A percentile compares a stretch with the other conserved stretches of the same genome.
phyloP scores from a whole-genome alignment of 1,140 invertebrate species.

The Sycophila sp. region DNA sequence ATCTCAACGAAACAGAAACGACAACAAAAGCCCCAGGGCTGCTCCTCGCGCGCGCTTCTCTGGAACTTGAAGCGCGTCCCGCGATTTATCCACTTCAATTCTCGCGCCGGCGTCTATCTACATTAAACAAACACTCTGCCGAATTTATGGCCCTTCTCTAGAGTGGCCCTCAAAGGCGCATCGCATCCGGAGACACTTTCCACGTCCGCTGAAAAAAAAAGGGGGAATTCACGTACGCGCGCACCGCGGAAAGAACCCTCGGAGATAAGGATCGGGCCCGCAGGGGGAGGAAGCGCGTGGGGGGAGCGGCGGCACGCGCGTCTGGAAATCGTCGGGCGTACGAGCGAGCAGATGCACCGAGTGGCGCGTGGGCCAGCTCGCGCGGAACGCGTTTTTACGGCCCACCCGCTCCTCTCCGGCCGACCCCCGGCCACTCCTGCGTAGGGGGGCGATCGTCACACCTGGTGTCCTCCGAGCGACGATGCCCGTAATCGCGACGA shows the following conservation, averaged over 20 bases:
- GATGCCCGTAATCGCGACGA: constrained; percentile 1
- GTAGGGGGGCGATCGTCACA: neutral
- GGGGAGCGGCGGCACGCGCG: neutral
- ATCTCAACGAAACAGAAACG: no score
- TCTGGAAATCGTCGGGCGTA: neutral
- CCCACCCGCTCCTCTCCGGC: neutral
- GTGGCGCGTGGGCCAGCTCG: constrained; percentile 43
- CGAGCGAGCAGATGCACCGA: constrained; percentile 40
- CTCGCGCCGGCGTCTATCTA: no score
- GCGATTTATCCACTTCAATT: no score
- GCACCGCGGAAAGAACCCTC: neutral
- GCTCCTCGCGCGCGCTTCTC: no score
- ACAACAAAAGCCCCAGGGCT: no score
- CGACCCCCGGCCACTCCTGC: neutral
- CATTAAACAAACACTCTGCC: no score
- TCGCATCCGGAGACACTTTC: no score
- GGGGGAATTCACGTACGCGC: no score
- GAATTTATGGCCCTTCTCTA: no score
- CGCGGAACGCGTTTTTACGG: constrained; percentile 8
- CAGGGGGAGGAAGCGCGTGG: neutral
- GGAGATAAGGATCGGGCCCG: neutral
- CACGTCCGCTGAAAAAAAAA: no score
- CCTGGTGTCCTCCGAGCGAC: neutral
- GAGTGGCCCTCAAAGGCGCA: no score
- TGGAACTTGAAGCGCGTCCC: no score